These are phyloP conservation scores for Empidonax alnorum DNA, from an alignment of 2,113 vertebrate genomes.

Conservation along the genomic window DNA sequence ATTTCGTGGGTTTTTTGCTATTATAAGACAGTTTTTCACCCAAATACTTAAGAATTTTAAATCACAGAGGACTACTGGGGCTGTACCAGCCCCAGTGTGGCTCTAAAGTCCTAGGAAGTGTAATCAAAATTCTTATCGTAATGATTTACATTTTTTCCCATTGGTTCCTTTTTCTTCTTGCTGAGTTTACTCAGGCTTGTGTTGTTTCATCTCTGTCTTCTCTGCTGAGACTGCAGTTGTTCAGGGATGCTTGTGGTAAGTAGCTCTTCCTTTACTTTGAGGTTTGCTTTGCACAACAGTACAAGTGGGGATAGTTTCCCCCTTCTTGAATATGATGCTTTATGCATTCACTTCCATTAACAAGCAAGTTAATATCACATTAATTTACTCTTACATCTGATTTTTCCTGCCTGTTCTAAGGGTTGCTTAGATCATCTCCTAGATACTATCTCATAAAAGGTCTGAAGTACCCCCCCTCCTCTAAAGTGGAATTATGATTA, in stretches of 20 bases:
- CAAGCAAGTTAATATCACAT: background rate
- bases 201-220: background rate
- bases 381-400: slow-evolving; percentile 15
- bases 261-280: background rate
- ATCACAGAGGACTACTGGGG: background rate
- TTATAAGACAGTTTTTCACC: background rate
- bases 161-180: background rate
- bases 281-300: background rate
- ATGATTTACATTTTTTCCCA: background rate
- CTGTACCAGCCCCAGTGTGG: background rate
- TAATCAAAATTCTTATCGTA: background rate
- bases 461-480: background rate
- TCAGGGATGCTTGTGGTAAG: background rate
- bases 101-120: background rate
- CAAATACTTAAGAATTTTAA: background rate
- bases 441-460: background rate
- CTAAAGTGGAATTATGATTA: background rate
- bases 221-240: background rate
- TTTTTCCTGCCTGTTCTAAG: background rate
- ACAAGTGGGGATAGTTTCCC: background rate
- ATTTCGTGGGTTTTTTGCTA: background rate
- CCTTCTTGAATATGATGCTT: background rate
- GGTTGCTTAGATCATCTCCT: background rate
- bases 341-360: background rate
- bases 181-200: background rate